Evolutionary conservation across 64 coral and sea anemone genomes (phyloP), one percentile per base, ranked within the genome.

Genomic region (Montipora sp.): DNA sequence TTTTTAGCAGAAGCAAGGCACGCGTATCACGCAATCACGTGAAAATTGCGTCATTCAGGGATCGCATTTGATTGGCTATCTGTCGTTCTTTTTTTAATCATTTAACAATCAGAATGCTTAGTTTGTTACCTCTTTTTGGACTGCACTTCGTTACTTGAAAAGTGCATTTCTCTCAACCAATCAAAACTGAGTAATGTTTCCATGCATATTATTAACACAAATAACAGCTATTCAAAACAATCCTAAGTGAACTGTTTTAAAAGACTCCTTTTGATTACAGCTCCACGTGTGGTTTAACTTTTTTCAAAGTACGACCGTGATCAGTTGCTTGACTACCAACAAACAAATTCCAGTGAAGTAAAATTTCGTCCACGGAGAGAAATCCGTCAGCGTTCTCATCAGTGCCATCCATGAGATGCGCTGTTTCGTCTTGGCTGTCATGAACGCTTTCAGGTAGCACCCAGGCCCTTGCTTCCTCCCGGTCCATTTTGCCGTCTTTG

Each of bases 281-380:
- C 49, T 99, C 98, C 6, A 89, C 89, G 3, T 96, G 94, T 36
- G 46, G 46, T 73, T 91, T 96, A 58, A 99, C 96, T 89, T 94
- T 91, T 67, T 78, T 91, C 20, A 99, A 90, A 45, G 98, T 99
- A 43, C 93, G 83, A 3, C 98, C 98, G 67, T 99, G 98, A 50
- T 99, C 98, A 73, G 98, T 99, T 20, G 98, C 98, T 89, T 81
- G 93, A 61, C 98, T 99, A 3, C 98, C 98, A 3, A 99, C 98
- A 83, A 99, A 99, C 73, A 99, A 50, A 90, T 99, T 92, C 59
- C 91, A 99, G 86, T 99, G 98, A 4, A 99, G 51, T 10, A 99
- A 36, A n/a, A 99, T 99, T 47, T 99, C 98, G 47, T 99, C 98
- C 1, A 99, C 51, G 24, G 94, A 96, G 12, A 99, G 85, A 21